Evolutionary conservation across 1,140 invertebrate genomes (phyloP).

Genomic region (Aphelinus certus): DNA sequence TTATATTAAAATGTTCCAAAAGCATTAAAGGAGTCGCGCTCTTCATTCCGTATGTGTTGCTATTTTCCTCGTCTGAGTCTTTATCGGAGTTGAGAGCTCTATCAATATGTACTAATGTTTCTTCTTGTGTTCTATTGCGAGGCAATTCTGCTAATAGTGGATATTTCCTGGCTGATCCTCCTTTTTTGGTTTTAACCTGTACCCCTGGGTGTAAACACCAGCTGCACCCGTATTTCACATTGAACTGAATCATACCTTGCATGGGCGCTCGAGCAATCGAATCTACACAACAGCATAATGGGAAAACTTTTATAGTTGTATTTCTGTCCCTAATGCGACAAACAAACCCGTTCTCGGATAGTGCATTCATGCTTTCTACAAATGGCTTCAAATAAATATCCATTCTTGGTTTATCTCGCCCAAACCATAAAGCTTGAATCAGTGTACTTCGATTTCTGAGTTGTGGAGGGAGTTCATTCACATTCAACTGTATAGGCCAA

Average conservation of each 20-base stretch:
- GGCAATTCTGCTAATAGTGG: slow-evolving; percentile 1
- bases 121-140: no score
- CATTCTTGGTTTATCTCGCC: slow-evolving; percentile 38
- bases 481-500: slow-evolving; percentile 23
- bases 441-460: slow-evolving; percentile 11
- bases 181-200: neutral
- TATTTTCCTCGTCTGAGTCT: slow-evolving; percentile 9
- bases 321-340: slow-evolving; percentile 25
- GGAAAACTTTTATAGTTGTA: slow-evolving; percentile 29
- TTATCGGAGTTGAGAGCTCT: neutral
- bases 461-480: slow-evolving; percentile 36
- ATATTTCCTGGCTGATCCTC: slow-evolving; percentile 29
- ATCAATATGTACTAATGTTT: no score
- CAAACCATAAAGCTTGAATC: slow-evolving; percentile 36
- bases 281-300: slow-evolving; percentile 38
- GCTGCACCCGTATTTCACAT: slow-evolving; percentile 38
- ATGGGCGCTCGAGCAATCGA: slow-evolving; percentile 36
- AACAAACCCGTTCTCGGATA: slow-evolving; percentile 29
- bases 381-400: slow-evolving; percentile 31
- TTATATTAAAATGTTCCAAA: neutral
- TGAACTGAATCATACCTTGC: slow-evolving; percentile 34
- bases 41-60: no score
- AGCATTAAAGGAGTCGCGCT: no score
- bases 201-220: slow-evolving; percentile 40
- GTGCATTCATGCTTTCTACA: slow-evolving; percentile 35